Evolutionary conservation across 2,113 vertebrate species (phyloP).

Genomic region (Paramormyrops kingsleyae): DNA sequence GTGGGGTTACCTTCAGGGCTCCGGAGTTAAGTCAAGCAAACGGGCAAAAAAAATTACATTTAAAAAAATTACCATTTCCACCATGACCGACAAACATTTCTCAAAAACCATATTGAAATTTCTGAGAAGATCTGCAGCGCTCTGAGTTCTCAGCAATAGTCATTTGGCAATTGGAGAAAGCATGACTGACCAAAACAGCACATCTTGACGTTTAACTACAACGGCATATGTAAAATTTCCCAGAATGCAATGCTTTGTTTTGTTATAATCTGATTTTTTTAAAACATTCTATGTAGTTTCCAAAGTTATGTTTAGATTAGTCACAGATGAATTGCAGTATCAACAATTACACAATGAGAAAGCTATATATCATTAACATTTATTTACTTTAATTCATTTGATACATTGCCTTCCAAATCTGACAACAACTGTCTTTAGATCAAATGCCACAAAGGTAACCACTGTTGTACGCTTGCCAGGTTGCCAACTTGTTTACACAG

Average conservation of each 20-base stretch:
- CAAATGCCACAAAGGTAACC: background rate
- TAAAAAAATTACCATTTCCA: slow-evolving; percentile 18
- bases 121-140: slow-evolving; percentile 8
- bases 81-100: slow-evolving; percentile 26
- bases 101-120: slow-evolving; percentile 25
- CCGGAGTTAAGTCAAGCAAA: slow-evolving; percentile 24
- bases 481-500: background rate
- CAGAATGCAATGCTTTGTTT: background rate
- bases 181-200: slow-evolving; percentile 44
- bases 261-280: slow-evolving; percentile 37
- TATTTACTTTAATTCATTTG: background rate
- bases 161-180: slow-evolving; percentile 28
- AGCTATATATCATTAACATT: background rate
- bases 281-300: background rate
- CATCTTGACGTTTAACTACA: background rate
- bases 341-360: background rate
- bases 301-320: background rate
- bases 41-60: background rate
- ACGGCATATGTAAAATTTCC: background rate
- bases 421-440: background rate
- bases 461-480: background rate
- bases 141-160: slow-evolving; percentile 20
- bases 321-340: background rate
- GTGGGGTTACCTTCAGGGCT: slow-evolving; percentile 19
- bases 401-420: background rate